phyloP scores from a whole-genome alignment of 2,113 vertebrate species.

The Poicephalus gulielmi region DNA sequence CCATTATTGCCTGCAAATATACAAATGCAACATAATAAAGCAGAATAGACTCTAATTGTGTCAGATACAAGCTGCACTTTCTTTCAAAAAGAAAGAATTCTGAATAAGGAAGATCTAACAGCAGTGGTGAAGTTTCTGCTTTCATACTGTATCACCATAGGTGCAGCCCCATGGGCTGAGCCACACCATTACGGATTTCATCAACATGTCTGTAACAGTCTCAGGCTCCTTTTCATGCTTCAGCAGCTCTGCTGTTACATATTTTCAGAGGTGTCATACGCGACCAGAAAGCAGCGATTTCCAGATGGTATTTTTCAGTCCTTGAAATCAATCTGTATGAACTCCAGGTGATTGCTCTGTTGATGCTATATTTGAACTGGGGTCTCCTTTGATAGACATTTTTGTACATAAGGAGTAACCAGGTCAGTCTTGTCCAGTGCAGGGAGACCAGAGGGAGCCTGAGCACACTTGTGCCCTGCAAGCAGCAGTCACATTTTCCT shows the following conservation, averaged over 20 bases:
- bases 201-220: not conserved
- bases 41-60: not conserved
- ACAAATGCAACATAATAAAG: not conserved
- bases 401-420: not conserved
- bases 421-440: not conserved
- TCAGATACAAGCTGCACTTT: not conserved
- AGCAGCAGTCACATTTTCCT: not conserved
- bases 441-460: not conserved
- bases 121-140: not conserved
- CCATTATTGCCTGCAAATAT: not conserved
- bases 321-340: not conserved
- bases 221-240: not conserved
- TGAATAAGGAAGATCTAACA: not conserved
- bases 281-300: not conserved
- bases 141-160: not conserved
- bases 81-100: not conserved
- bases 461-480: not conserved
- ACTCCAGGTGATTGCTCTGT: not conserved
- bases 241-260: not conserved
- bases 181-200: not conserved
- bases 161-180: not conserved
- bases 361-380: not conserved
- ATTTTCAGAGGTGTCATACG: not conserved
- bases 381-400: not conserved
- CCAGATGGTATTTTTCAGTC: not conserved